Conservation (phyloP, 37 sponge, comb jelly and placozoan species). For the Aphrocallistes beatrix region DNA sequence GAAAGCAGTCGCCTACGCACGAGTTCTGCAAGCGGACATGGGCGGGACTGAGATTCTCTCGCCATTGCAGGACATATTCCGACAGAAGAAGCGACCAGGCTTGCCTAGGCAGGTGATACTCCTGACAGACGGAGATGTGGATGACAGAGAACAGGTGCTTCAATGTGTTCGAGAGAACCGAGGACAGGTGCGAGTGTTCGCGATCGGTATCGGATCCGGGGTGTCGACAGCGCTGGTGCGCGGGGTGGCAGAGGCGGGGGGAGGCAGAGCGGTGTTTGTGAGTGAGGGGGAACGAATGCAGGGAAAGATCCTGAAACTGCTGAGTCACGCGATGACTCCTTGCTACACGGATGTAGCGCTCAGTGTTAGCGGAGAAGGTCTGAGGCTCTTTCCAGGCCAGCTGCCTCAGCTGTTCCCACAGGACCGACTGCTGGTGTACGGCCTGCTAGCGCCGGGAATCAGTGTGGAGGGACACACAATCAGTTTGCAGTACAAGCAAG, state of each 20-base stretch:
- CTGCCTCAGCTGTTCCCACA: neutral
- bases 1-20: slow-evolving; percentile 29
- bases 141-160: slow-evolving; percentile 27
- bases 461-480: neutral
- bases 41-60: slow-evolving; percentile 43
- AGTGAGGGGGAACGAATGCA: slow-evolving; percentile 46
- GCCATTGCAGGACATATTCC: slow-evolving; percentile 41
- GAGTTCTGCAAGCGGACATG: slow-evolving; percentile 38
- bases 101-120: slow-evolving; percentile 41
- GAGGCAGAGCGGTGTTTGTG: slow-evolving; percentile 59
- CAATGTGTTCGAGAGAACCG: neutral
- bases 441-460: neutral
- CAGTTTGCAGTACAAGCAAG: neutral
- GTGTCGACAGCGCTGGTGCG: slow-evolving; percentile 69
- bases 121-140: slow-evolving; percentile 51
- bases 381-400: neutral
- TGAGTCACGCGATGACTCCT: slow-evolving; percentile 14
- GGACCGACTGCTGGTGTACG: neutral
- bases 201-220: slow-evolving; percentile 74
- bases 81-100: slow-evolving; percentile 5
- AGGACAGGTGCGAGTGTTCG: slow-evolving; percentile 26
- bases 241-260: slow-evolving; percentile 64
- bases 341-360: neutral
- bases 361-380: neutral
- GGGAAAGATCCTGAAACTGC: slow-evolving; percentile 40